Conservation (phyloP, 1,140 invertebrate genomes). For the Bombus huntii region DNA sequence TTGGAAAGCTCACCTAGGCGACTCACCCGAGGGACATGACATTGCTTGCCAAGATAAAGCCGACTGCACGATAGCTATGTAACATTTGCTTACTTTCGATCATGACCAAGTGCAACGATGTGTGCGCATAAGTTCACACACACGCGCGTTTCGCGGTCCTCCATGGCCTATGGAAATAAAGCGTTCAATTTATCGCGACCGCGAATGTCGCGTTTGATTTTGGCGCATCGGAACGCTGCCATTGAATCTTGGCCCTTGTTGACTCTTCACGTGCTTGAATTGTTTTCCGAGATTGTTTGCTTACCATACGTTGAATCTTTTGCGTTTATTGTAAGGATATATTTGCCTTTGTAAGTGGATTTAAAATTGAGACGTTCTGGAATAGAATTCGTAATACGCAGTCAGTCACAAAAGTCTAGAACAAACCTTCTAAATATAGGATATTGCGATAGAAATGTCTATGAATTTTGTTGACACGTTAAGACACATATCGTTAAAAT, state of each 20-base stretch:
- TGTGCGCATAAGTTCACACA: not conserved
- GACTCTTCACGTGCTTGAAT: not conserved
- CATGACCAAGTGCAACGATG: not conserved
- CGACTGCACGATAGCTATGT: conserved; percentile 36
- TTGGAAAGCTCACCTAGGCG: not conserved
- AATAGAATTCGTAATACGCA: too few relatives aligned
- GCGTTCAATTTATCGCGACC: not conserved
- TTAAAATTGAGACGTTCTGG: too few relatives aligned
- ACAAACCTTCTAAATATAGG: too few relatives aligned
- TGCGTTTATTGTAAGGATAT: too few relatives aligned
- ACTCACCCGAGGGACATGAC: not conserved
- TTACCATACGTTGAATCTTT: too few relatives aligned
- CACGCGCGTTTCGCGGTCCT: not conserved
- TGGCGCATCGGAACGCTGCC: too few relatives aligned
- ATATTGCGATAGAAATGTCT: too few relatives aligned
- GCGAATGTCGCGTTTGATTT: not conserved
- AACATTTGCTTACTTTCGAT: conserved; percentile 60
- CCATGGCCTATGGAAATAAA: not conserved
- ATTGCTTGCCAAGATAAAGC: conserved; percentile 36
- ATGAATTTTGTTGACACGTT: too few relatives aligned
- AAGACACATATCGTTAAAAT: too few relatives aligned
- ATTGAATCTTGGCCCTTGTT: conserved; percentile 3
- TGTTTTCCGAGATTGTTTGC: not conserved
- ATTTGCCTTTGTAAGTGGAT: too few relatives aligned
- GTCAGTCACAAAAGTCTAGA: too few relatives aligned